Conservation (phyloP, 2,797 vertebrate species). For the Tamandua tetradactyla region DNA sequence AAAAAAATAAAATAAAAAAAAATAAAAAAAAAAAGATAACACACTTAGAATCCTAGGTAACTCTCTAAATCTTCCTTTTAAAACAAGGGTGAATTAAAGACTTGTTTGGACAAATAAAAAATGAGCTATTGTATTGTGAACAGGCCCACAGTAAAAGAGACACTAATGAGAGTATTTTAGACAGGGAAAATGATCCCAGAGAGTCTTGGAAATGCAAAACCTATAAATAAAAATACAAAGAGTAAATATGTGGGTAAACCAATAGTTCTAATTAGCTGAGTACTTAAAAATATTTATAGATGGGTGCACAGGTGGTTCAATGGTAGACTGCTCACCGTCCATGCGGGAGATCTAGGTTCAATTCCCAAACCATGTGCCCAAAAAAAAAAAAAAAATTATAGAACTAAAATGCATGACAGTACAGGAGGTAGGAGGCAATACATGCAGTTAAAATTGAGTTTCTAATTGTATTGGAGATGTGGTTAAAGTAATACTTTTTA, state of each 20-base stretch:
- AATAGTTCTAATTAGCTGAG: not conserved
- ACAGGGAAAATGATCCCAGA: not conserved
- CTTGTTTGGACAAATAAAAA: not conserved
- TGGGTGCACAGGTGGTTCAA: too few relatives aligned
- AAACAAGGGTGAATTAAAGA: not conserved
- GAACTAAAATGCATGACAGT: not conserved
- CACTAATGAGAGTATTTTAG: not conserved
- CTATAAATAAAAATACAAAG: not conserved
- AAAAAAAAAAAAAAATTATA: not conserved
- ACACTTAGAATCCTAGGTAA: not conserved
- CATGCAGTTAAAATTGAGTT: not conserved
- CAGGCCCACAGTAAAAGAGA: not conserved
- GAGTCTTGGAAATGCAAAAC: not conserved
- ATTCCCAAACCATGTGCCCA: too few relatives aligned
- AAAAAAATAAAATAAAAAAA: too few relatives aligned
- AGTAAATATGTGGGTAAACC: not conserved
- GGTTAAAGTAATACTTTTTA: not conserved
- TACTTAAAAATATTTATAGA: too few relatives aligned
- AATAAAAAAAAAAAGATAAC: too few relatives aligned
- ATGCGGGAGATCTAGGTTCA: too few relatives aligned
- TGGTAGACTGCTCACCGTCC: too few relatives aligned
- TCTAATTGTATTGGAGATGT: not conserved
- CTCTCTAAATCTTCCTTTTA: not conserved
- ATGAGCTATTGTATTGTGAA: not conserved
- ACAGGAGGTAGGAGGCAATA: not conserved